These are phyloP conservation scores for Gracilinanus agilis DNA, from an alignment of 2,113 vertebrate species.

Conservation along the genomic window DNA sequence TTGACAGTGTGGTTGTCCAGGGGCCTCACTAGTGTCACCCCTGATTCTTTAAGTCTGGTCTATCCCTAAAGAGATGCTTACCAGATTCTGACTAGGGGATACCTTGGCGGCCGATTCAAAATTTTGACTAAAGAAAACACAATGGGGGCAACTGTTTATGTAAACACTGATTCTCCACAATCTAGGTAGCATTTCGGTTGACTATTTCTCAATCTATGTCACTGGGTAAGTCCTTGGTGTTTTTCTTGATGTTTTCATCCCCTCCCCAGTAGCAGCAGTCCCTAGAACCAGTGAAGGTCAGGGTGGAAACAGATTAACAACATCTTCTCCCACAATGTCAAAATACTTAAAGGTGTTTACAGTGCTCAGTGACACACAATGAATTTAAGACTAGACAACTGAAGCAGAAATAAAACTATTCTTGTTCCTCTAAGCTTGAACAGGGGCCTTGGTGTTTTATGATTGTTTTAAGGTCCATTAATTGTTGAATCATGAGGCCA, in stretches of 20 bases:
- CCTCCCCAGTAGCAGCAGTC: background rate
- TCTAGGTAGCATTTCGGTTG: conserved; percentile 57
- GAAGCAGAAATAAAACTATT: conserved; percentile 81
- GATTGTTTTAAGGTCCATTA: conserved; percentile 89
- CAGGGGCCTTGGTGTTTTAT: conserved; percentile 85
- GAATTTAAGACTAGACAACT: conserved; percentile 82
- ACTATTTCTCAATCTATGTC: conserved; percentile 34
- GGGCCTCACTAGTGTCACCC: background rate
- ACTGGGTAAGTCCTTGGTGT: conserved; percentile 45
- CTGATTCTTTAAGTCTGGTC: background rate
- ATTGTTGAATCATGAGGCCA: conserved; percentile 88
- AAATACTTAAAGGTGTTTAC: conserved; percentile 88
- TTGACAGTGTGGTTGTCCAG: background rate
- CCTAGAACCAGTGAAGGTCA: conserved; percentile 82
- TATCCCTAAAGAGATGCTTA: background rate
- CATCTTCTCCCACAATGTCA: conserved; percentile 84
- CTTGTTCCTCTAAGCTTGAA: conserved; percentile 82
- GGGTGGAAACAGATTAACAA: conserved; percentile 81
- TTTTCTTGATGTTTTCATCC: conserved; percentile 62
- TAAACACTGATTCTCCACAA: conserved; percentile 42
- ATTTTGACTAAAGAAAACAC: background rate
- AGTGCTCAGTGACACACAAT: conserved; percentile 83
- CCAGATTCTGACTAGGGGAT: background rate
- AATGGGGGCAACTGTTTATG: background rate
- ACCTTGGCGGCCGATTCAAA: background rate